A percentile compares a stretch with the other conserved stretches of the same genome.
These are phyloP conservation scores for Prorops nasuta DNA, from an alignment of 1,140 invertebrate species.

Conservation along the genomic window DNA sequence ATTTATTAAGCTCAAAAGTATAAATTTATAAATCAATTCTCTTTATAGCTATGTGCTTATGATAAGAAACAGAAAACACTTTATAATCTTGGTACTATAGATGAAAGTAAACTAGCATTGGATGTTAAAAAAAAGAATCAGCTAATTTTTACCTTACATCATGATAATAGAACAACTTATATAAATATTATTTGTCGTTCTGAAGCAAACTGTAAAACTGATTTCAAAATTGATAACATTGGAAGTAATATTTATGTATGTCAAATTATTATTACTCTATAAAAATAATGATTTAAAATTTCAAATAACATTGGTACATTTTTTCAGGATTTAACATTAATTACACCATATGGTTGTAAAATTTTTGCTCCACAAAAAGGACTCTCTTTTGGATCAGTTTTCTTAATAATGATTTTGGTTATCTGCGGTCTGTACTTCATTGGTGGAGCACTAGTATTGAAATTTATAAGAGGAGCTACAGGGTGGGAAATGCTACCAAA, in stretches of 20 bases:
- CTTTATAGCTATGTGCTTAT: constrained; percentile 18
- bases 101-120: constrained; percentile 17
- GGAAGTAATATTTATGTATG: too few relatives aligned
- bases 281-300: too few relatives aligned
- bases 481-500: constrained; percentile 54
- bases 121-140: not conserved
- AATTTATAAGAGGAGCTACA: constrained; percentile 45
- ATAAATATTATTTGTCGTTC: constrained; percentile 18
- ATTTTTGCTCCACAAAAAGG: constrained; percentile 1
- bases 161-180: constrained; percentile 3
- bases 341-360: constrained; percentile 20
- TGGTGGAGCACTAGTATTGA: constrained; percentile 40
- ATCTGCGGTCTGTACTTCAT: constrained; percentile 37
- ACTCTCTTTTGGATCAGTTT: constrained; percentile 39
- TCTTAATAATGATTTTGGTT: constrained; percentile 39
- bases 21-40: not conserved
- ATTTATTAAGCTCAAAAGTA: not conserved
- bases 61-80: not conserved
- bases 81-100: constrained; percentile 14
- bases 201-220: not conserved
- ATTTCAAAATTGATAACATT: not conserved
- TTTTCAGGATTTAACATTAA: constrained; percentile 24
- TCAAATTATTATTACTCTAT: too few relatives aligned
- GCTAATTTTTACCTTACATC: constrained; percentile 8
- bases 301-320: constrained; percentile 4